These are phyloP conservation scores for Cacatua alba DNA, from an alignment of 2,113 vertebrate genomes.

Conservation along the genomic window DNA sequence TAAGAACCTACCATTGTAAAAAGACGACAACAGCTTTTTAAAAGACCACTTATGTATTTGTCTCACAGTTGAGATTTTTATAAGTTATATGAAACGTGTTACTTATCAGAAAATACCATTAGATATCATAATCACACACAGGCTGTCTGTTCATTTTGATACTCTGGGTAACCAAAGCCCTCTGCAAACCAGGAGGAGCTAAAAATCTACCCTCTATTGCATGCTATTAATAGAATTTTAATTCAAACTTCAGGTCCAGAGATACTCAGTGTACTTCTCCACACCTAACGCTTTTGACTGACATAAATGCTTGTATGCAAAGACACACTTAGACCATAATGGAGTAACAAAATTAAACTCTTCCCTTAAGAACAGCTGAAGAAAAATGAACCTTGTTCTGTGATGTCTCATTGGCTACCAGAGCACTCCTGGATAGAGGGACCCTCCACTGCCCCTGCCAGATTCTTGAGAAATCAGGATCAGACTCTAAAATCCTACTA, in stretches of 20 bases:
- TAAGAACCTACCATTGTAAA: constrained; percentile 84
- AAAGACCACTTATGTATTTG: neutral
- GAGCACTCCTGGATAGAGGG: neutral
- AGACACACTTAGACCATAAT: neutral
- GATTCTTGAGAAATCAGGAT: neutral
- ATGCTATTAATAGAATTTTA: neutral
- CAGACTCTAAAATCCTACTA: neutral
- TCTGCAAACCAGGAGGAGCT: neutral
- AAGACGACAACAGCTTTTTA: neutral
- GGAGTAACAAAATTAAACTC: neutral
- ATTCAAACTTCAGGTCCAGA: neutral
- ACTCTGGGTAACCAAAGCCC: neutral
- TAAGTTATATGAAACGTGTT: neutral
- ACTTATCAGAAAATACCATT: neutral
- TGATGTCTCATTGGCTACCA: neutral
- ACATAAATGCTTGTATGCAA: neutral
- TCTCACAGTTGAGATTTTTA: neutral
- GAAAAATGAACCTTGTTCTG: neutral
- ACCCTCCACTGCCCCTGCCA: neutral
- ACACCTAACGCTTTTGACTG: neutral
- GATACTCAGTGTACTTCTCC: neutral
- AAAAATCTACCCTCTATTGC: neutral
- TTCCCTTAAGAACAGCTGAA: neutral
- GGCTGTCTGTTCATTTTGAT: neutral
- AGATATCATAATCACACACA: neutral